These are phyloP conservation scores for Tricholauxania praeusta DNA, from an alignment of 2,888 invertebrate genomes.

Conservation along the genomic window DNA sequence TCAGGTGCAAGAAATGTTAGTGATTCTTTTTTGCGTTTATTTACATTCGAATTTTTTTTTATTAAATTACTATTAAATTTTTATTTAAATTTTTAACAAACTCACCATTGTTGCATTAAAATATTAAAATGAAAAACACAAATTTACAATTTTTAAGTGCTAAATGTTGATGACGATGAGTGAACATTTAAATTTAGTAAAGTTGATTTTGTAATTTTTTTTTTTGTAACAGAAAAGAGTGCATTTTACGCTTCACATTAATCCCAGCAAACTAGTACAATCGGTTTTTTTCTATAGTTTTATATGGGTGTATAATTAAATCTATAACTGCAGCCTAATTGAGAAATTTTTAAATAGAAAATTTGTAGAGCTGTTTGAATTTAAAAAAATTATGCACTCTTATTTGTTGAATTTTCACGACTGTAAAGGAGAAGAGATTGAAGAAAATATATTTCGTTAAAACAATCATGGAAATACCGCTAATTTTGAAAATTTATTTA, in stretches of 20 bases:
- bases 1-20: too few species aligned
- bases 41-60: too few species aligned
- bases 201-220: conserved; percentile 33
- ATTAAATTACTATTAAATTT: too few species aligned
- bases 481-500: too few species aligned
- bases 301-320: not conserved
- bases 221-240: conserved; percentile 43
- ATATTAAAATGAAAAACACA: conserved; percentile 15
- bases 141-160: conserved; percentile 35
- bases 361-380: too few species aligned
- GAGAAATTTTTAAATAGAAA: not conserved
- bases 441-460: too few species aligned
- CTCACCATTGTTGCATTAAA: conserved; percentile 28
- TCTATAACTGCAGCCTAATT: conserved; percentile 3
- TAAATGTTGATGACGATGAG: conserved; percentile 47
- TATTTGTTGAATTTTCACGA: too few species aligned
- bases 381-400: too few species aligned
- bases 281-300: conserved; percentile 43
- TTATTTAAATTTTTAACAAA: conserved; percentile 5
- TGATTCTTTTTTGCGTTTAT: too few species aligned
- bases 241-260: conserved; percentile 58
- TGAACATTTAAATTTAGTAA: conserved; percentile 24
- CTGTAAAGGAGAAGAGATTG: too few species aligned
- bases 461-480: too few species aligned
- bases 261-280: conserved; percentile 44